phyloP scores from a whole-genome alignment of 2,113 vertebrate species.

The Glaucomys volans region DNA sequence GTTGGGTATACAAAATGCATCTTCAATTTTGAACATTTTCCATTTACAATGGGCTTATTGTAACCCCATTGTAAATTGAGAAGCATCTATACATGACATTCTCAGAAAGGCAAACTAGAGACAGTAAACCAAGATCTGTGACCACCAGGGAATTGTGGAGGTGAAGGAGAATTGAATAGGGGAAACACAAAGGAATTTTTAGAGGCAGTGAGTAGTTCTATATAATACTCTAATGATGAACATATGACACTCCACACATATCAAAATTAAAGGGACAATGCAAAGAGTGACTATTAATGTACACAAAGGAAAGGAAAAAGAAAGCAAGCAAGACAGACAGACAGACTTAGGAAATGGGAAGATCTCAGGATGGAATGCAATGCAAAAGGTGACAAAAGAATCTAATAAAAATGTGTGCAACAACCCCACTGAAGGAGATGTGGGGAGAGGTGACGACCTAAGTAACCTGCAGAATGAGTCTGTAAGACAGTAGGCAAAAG shows the following conservation, averaged over 20 bases:
- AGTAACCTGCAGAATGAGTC: background rate
- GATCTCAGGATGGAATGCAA: background rate
- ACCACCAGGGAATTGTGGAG: background rate
- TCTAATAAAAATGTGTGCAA: background rate
- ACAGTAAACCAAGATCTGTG: background rate
- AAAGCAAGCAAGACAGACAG: no score
- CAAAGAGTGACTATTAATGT: background rate
- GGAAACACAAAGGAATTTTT: background rate
- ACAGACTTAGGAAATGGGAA: background rate
- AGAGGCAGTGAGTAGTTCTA: background rate
- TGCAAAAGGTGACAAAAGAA: background rate
- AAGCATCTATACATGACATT: background rate
- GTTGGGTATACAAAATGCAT: background rate
- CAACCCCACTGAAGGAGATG: background rate
- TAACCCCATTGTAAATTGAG: background rate
- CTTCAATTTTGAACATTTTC: background rate
- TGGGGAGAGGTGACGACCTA: background rate
- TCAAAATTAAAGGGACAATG: background rate
- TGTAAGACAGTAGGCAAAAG: background rate
- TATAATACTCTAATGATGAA: background rate
- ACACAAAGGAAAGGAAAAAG: background rate
- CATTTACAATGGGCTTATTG: background rate
- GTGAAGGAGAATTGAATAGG: background rate
- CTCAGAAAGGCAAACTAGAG: background rate
- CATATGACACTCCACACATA: background rate